Conservation (phyloP, 2,797 vertebrate species). For the Sphenodon punctatus region DNA sequence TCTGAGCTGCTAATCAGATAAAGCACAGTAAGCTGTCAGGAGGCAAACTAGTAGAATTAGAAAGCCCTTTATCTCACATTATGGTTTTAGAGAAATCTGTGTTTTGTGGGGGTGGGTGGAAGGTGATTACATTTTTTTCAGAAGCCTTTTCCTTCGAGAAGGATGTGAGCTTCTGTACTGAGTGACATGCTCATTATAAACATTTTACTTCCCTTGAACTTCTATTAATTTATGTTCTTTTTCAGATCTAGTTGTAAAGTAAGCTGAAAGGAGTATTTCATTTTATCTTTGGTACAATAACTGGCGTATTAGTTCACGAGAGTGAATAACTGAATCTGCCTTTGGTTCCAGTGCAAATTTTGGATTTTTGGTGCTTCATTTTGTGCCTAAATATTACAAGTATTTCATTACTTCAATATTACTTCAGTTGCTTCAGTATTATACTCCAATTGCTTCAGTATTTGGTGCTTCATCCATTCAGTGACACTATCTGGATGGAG, state of each 20-base stretch:
- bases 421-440: too few species aligned
- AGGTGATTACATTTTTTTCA: not conserved
- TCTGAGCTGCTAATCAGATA: not conserved
- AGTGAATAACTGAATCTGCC: too few species aligned
- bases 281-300: not conserved
- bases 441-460: too few species aligned
- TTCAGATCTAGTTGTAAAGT: not conserved
- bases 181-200: not conserved
- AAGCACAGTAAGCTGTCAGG: not conserved
- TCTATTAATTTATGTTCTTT: not conserved
- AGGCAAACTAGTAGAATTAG: not conserved
- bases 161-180: not conserved
- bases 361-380: too few species aligned
- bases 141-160: not conserved
- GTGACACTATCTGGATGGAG: too few species aligned
- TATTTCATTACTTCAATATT: too few species aligned
- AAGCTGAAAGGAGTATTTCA: too few species aligned
- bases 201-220: not conserved
- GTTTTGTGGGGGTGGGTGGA: not conserved
- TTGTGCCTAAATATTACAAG: too few species aligned
- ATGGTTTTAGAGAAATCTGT: not conserved
- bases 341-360: too few species aligned
- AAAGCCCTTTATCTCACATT: not conserved
- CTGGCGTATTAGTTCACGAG: not conserved
- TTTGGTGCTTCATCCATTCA: too few species aligned